Percentiles rank a stretch among this genome's conserved stretches.
Conservation (phyloP, 2,113 vertebrate species). For the Eupsittula cactorum region DNA sequence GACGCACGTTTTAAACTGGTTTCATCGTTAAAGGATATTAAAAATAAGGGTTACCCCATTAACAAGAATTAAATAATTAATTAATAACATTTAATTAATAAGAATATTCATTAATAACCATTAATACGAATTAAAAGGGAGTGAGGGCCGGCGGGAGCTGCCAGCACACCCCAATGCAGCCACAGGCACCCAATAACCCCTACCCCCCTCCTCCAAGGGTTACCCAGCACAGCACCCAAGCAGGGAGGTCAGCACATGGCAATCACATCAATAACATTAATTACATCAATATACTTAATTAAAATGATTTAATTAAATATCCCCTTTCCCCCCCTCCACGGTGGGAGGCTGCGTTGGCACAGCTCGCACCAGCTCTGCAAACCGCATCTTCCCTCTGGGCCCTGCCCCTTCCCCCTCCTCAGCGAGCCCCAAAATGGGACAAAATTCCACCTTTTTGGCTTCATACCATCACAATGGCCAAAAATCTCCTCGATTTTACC, state of each 20-base stretch:
- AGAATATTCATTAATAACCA: too few species aligned
- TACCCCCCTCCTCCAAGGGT: fast-evolving
- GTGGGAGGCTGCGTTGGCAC: fast-evolving
- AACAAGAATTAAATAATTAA: too few species aligned
- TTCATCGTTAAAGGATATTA: background rate
- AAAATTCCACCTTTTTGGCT: background rate
- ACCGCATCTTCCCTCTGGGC: too few species aligned
- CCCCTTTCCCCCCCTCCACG: fast-evolving
- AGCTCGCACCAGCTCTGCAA: fast-evolving
- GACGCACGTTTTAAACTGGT: too few species aligned
- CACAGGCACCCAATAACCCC: fast-evolving
- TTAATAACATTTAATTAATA: too few species aligned
- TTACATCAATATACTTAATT: background rate
- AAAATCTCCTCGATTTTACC: background rate
- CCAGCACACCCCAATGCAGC: too few species aligned
- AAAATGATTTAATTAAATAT: background rate
- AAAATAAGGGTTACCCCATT: background rate
- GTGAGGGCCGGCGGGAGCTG: fast-evolving
- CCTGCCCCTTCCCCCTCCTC: background rate
- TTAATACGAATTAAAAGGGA: background rate
- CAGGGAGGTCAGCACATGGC: fast-evolving
- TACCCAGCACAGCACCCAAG: fast-evolving
- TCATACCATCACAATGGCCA: fast-evolving
- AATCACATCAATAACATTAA: background rate
- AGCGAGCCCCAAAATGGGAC: fast-evolving